Conservation (phyloP, 2,113 vertebrate species). For the Aegithalos caudatus region DNA sequence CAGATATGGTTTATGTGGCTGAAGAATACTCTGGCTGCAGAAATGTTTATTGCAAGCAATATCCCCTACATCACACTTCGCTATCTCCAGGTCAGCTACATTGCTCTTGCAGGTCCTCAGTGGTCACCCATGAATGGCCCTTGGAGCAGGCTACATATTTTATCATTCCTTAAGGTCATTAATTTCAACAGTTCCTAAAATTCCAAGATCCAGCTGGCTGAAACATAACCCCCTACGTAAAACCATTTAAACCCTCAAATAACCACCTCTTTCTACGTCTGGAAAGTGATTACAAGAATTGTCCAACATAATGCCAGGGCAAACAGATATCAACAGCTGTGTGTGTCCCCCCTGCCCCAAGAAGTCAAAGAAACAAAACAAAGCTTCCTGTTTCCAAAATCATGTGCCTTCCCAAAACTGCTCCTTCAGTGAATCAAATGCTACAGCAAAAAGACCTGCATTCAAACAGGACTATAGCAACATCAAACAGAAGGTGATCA, state of each 20-base stretch:
- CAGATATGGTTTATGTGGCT: neutral
- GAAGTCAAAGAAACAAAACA: neutral
- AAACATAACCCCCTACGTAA: neutral
- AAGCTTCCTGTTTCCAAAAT: neutral
- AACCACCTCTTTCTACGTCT: neutral
- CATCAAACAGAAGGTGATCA: neutral
- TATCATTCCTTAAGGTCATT: neutral
- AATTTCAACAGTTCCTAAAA: neutral
- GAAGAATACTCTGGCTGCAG: neutral
- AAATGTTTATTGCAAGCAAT: neutral
- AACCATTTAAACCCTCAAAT: neutral
- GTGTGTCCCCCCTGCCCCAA: neutral
- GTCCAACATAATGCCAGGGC: neutral
- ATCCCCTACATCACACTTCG: accelerated
- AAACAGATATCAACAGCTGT: neutral
- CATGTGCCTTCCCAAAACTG: neutral
- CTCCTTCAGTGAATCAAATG: neutral
- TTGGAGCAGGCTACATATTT: neutral
- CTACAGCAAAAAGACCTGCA: neutral
- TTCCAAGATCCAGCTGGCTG: neutral
- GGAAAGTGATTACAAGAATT: neutral
- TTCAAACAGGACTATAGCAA: neutral
- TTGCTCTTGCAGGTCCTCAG: neutral
- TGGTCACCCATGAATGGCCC: neutral
- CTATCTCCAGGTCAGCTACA: neutral